These are phyloP conservation scores for Aspidapion aeneum DNA, from an alignment of 2,888 invertebrate genomes.

Conservation along the genomic window DNA sequence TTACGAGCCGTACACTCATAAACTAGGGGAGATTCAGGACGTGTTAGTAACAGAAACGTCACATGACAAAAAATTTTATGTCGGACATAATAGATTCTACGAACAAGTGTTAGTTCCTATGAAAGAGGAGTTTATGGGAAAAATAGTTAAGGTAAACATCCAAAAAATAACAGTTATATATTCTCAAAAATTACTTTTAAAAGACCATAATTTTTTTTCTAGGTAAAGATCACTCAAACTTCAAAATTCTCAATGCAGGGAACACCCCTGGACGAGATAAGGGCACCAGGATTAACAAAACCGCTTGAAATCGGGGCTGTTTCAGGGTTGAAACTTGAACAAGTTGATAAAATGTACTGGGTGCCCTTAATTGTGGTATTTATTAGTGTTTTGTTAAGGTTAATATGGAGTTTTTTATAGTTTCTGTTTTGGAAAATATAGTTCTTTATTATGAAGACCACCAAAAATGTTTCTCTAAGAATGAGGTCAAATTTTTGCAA, in stretches of 20 bases:
- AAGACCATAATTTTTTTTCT: too few relatives aligned
- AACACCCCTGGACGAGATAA: conserved; percentile 56
- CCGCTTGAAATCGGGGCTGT: conserved; percentile 56
- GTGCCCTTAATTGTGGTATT: conserved; percentile 12
- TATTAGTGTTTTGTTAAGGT: conserved; percentile 11
- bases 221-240: conserved; percentile 62
- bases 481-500: too few relatives aligned
- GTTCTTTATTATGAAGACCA: too few relatives aligned
- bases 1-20: conserved; percentile 78
- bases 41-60: conserved; percentile 93
- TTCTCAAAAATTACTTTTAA: too few relatives aligned
- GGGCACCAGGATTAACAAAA: conserved; percentile 51
- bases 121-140: conserved; percentile 74
- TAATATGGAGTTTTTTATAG: conserved; percentile 16
- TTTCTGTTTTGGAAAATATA: background rate
- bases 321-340: conserved; percentile 48
- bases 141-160: conserved; percentile 76
- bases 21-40: conserved; percentile 64
- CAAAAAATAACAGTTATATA: too few relatives aligned
- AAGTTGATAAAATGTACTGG: conserved; percentile 16
- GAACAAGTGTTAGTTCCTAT: conserved; percentile 89
- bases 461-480: too few relatives aligned
- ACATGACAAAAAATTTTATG: conserved; percentile 84
- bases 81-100: conserved; percentile 93
- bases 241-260: conserved; percentile 79